Percentiles rank a stretch among this genome's conserved stretches.
Evolutionary conservation across 2,113 vertebrate genomes (phyloP).

Genomic region (Macroglossus sobrinus): DNA sequence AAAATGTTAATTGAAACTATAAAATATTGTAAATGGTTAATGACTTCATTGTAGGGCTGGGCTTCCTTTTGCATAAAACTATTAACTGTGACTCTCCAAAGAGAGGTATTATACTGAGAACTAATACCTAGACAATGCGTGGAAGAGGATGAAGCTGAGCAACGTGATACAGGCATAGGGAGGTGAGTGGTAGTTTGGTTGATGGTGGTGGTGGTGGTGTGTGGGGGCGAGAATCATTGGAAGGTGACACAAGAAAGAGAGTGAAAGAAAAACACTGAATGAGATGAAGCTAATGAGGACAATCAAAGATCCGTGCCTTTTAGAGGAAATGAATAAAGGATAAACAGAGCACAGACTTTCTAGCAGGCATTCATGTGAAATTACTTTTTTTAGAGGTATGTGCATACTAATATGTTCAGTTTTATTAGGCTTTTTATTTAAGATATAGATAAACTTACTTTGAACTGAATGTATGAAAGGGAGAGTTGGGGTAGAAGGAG

Average conservation of each 20-base stretch:
- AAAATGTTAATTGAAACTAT: background rate
- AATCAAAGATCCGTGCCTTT: background rate
- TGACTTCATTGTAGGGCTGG: background rate
- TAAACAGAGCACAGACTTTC: background rate
- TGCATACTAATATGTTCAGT: background rate
- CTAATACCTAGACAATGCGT: background rate
- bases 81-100: background rate
- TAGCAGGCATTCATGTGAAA: background rate
- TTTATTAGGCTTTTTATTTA: background rate
- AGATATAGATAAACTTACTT: background rate
- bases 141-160: background rate
- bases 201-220: too few relatives aligned
- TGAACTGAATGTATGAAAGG: background rate
- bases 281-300: background rate
- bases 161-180: background rate
- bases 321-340: background rate
- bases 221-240: background rate
- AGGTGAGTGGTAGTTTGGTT: background rate
- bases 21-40: background rate
- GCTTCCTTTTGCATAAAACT: background rate
- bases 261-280: background rate
- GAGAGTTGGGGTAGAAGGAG: background rate
- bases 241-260: background rate
- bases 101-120: background rate
- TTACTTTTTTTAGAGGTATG: background rate